Base-by-base conservation (phyloP, 2,888 invertebrate species). In the Cheilosia pagana region DNA sequence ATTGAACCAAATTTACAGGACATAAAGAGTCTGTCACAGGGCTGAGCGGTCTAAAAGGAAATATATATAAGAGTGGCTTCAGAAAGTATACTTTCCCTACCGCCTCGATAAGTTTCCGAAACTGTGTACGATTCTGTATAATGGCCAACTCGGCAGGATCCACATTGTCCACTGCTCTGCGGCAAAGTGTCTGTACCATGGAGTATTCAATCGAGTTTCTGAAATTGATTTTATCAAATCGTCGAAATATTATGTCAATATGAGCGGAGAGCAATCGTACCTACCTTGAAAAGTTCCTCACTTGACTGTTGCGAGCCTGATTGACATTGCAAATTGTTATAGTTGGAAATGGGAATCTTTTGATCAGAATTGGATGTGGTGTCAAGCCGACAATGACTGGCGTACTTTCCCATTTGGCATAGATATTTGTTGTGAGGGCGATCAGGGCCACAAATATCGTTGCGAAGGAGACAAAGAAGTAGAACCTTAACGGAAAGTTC, bases 271-370 rank as follows among this genome's bases (percentile, higher is more conserved):
- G 2, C 8, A 16, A 6, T 19, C 48, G 41, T 70, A 79, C 79
- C 16, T 70, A 79, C 79, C 16, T 70, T 19, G 55, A 23, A 39
- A 62, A 25, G 2, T 62, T 52, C 16, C 55, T 31, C 35, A 95
- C 96, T 83, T 95, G 95, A 14, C 93, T 93, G 87, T 93, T 94
- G 87, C 94, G 94, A 0, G 95, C 96, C 89, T 96, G 95, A 90
- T 97, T 97, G 92, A 96, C 96, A 89, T 96, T 97, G 90, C 97
- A 97, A 71, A 97, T 94, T 0, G 97, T 97, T 2, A 97, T 92
- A 0, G 97, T 95, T 0, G 97, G 97, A 91, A 97, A 97, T 0
- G 97, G 97, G 48, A 97, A 93, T 63, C 94, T 92, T 4, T 93
- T 92, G 1, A 97, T 92, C 0, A 94, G 93, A 78, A 95, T 94